Evolutionary conservation across 2,797 vertebrate genomes (phyloP).

Genomic region (Pipistrellus pygmaeus): DNA sequence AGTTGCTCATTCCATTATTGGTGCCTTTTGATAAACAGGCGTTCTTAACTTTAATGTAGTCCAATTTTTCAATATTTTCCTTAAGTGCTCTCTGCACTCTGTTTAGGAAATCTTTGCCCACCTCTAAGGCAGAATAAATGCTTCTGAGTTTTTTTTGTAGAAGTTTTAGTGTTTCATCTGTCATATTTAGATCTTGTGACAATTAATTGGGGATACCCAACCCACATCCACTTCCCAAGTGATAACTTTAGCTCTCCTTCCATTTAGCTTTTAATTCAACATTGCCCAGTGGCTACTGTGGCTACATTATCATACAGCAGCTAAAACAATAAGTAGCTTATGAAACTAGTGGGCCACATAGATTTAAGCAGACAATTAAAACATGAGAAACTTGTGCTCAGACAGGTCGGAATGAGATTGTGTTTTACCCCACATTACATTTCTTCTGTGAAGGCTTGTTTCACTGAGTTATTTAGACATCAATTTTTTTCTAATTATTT

Average conservation of each 20-base stretch:
- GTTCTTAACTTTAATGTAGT: not conserved
- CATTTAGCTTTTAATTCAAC: not conserved
- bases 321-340: not conserved
- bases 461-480: conserved; percentile 42
- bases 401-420: not conserved
- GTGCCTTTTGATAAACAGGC: conserved; percentile 23
- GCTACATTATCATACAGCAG: not conserved
- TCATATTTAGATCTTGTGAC: conserved; percentile 6
- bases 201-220: not conserved
- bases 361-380: not conserved
- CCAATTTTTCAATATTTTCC: not conserved
- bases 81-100: not conserved
- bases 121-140: not conserved
- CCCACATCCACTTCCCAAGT: not conserved
- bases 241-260: not conserved
- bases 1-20: not conserved
- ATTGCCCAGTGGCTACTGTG: not conserved
- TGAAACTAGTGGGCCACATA: not conserved
- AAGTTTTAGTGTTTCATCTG: not conserved
- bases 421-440: not conserved
- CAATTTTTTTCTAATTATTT: conserved; percentile 25
- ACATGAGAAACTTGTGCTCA: not conserved
- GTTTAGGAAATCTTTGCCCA: conserved; percentile 9
- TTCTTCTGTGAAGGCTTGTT: not conserved
- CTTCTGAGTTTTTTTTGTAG: not conserved